phyloP scores from a whole-genome alignment of 2,797 vertebrate genomes.

The Sarcophilus harrisii region DNA sequence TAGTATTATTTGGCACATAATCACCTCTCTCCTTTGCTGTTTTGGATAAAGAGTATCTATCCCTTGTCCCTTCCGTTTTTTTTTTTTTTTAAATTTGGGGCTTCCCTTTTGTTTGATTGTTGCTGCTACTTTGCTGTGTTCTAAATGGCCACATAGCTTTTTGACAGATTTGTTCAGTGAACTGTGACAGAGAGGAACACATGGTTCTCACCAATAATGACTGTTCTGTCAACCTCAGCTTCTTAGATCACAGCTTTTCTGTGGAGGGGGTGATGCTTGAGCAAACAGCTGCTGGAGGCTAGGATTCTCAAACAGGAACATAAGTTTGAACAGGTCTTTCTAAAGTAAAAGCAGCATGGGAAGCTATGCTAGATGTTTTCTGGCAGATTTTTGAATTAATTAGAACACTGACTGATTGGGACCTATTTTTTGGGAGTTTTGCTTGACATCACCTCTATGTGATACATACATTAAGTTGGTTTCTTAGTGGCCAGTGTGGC shows the following conservation, averaged over 20 bases:
- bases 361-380: neutral
- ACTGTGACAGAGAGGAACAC: neutral
- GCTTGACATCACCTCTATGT: neutral
- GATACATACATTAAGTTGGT: neutral
- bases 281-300: neutral
- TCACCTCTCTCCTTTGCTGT: neutral
- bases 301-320: neutral
- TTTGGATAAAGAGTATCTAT: neutral
- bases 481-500: neutral
- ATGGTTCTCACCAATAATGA: neutral
- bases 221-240: conserved; percentile 7
- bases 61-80: neutral
- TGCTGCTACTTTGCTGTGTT: neutral
- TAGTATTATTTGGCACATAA: neutral
- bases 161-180: conserved; percentile 20
- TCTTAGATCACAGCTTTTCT: neutral
- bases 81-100: neutral
- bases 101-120: neutral
- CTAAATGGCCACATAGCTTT: neutral
- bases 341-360: neutral
- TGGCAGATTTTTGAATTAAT: neutral
- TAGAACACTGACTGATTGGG: neutral
- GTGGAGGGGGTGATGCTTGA: neutral
- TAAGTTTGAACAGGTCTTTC: neutral
- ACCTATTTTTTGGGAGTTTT: neutral